Percentiles rank a stretch among this genome's conserved stretches.
These are phyloP conservation scores for Poeciliopsis paucimaculata DNA, from an alignment of 2,797 vertebrate species.

Conservation along the genomic window DNA sequence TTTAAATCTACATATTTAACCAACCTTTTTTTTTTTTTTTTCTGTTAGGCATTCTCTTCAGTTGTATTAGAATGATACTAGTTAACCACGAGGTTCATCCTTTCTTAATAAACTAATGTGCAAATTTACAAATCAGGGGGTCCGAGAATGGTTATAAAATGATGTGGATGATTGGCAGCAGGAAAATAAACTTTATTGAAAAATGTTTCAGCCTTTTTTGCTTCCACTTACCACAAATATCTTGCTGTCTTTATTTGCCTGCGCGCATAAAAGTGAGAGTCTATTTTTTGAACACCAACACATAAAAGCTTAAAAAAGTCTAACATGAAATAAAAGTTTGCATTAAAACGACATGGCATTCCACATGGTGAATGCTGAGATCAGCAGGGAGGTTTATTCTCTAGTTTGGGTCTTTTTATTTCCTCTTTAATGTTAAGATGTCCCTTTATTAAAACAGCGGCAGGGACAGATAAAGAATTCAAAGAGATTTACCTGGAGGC, in stretches of 20 bases:
- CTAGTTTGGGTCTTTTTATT: constrained; percentile 24
- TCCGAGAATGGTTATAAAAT: neutral
- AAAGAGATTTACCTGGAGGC: constrained; percentile 30
- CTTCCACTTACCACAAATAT: neutral
- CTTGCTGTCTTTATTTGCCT: constrained; percentile 7
- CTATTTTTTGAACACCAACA: neutral
- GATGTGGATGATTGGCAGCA: neutral
- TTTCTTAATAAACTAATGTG: neutral
- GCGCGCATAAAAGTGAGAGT: constrained; percentile 3
- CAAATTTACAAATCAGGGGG: neutral
- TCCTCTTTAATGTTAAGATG: constrained; percentile 17
- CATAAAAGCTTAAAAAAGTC: constrained; percentile 3
- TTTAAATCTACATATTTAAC: neutral
- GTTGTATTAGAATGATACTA: neutral
- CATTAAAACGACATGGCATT: constrained; percentile 20
- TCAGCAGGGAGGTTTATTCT: constrained; percentile 11
- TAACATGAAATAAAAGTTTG: constrained; percentile 3
- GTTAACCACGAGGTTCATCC: neutral
- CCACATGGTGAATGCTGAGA: neutral
- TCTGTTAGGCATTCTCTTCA: neutral
- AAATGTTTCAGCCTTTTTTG: constrained; percentile 15
- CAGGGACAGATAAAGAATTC: constrained; percentile 20
- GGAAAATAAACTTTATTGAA: constrained; percentile 14
- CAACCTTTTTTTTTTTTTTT: neutral
- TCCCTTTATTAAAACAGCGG: constrained; percentile 26